phyloP scores from a whole-genome alignment of 2,888 invertebrate species.

The Cephus pulcher region DNA sequence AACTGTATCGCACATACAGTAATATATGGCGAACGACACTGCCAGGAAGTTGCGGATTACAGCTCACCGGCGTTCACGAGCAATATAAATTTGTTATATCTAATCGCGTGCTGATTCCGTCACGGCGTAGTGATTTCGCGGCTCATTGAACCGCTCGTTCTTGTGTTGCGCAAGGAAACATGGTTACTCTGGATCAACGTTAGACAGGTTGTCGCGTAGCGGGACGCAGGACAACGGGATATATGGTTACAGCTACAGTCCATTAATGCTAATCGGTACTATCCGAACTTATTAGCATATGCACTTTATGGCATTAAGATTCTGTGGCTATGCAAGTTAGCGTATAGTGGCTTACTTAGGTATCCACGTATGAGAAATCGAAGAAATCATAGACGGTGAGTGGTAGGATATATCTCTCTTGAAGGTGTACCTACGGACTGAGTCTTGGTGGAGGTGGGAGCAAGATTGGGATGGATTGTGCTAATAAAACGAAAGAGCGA shows the following conservation, averaged over 20 bases:
- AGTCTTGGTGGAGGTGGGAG: too few species aligned
- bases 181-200: neutral
- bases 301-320: neutral
- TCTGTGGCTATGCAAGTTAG: neutral
- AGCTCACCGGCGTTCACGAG: neutral
- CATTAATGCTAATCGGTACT: neutral
- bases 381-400: neutral
- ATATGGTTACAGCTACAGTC: neutral
- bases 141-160: neutral
- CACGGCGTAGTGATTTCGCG: neutral
- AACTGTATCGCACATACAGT: neutral
- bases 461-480: neutral
- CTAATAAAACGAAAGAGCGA: neutral
- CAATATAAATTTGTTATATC: neutral
- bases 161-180: neutral
- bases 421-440: neutral
- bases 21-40: neutral
- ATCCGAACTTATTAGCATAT: neutral
- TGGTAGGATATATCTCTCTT: neutral
- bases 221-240: neutral
- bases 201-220: neutral
- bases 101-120: neutral
- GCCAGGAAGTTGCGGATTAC: neutral
- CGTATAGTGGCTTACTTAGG: neutral
- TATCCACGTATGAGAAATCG: neutral